Evolutionary conservation across 1,140 invertebrate genomes (phyloP).

Genomic region (Copidosoma floridanum): DNA sequence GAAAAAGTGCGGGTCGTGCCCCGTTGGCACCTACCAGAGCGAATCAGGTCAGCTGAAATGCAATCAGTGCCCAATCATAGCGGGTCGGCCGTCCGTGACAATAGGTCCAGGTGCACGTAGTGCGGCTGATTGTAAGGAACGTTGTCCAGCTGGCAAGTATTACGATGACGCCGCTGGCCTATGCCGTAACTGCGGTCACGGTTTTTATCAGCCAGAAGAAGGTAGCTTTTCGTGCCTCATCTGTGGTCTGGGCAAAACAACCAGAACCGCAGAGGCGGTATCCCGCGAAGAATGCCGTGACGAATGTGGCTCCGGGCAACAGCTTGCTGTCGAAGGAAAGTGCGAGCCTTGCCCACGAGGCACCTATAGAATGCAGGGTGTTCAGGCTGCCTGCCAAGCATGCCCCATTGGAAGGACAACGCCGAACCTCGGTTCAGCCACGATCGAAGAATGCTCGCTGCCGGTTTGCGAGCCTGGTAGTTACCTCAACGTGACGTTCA

Average conservation of each 20-base stretch:
- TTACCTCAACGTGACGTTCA: conserved; percentile 80
- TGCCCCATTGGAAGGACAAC: conserved; percentile 91
- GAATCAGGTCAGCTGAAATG: conserved; percentile 88
- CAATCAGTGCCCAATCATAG: conserved; percentile 82
- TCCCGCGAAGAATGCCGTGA: conserved; percentile 84
- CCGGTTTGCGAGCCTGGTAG: conserved; percentile 83
- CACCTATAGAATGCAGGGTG: conserved; percentile 83
- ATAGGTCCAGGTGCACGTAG: conserved; percentile 81
- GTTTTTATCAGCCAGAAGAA: conserved; percentile 89
- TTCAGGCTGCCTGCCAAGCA: conserved; percentile 81
- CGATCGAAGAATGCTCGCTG: conserved; percentile 87
- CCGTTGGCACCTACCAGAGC: conserved; percentile 90
- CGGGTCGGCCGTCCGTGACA: conserved; percentile 83
- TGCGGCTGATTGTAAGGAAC: conserved; percentile 87
- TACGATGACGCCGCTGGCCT: conserved; percentile 82
- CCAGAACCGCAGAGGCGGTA: conserved; percentile 85
- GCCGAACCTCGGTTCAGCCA: conserved; percentile 74
- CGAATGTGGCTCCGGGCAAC: conserved; percentile 87
- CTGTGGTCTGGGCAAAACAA: conserved; percentile 91
- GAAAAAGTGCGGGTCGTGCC: conserved; percentile 79
- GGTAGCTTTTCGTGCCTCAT: conserved; percentile 87
- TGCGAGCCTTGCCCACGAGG: conserved; percentile 92
- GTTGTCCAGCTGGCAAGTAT: conserved; percentile 88
- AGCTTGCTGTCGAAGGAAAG: conserved; percentile 82
- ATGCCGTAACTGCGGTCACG: conserved; percentile 89